A percentile compares a stretch with the other conserved stretches of the same genome.
Conservation (phyloP, 37 sponge, comb jelly and placozoan genomes). For the Geodia barretti region DNA sequence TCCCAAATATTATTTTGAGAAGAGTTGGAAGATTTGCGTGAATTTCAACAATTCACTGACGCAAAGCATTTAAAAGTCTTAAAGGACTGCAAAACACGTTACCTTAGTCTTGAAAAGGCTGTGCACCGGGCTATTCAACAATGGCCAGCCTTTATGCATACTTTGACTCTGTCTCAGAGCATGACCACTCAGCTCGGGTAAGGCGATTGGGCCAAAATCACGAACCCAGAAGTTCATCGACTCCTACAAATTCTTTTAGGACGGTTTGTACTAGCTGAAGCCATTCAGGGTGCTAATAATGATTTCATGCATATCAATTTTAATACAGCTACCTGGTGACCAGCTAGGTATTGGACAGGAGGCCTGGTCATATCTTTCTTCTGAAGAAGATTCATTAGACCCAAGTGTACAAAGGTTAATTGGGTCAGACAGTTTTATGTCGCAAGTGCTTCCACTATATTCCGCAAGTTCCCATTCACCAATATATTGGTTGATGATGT, state of each 20-base stretch:
- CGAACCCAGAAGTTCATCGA: slow-evolving; percentile 14
- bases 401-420: neutral
- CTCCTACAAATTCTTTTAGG: slow-evolving; percentile 18
- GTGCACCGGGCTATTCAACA: slow-evolving; percentile 37
- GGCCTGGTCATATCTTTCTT: slow-evolving; percentile 1
- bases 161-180: slow-evolving; percentile 29
- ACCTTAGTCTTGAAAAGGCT: too few relatives aligned
- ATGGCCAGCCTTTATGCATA: slow-evolving; percentile 40
- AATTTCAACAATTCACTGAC: slow-evolving; percentile 39
- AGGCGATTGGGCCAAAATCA: slow-evolving; percentile 20
- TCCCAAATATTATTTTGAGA: slow-evolving; percentile 23
- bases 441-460: neutral
- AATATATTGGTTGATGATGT: slow-evolving; percentile 13
- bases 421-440: neutral
- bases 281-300: slow-evolving; percentile 4
- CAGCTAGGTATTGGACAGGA: slow-evolving; percentile 21
- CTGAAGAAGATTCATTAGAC: slow-evolving; percentile 9
- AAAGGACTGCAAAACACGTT: slow-evolving; percentile 33
- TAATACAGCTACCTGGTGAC: neutral
- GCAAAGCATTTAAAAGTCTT: slow-evolving; percentile 25
- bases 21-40: slow-evolving; percentile 30
- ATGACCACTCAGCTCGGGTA: slow-evolving; percentile 23
- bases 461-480: slow-evolving; percentile 11
- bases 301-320: neutral
- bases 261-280: slow-evolving; percentile 18